A percentile compares a stretch with the other conserved stretches of the same genome.
Conservation (phyloP, 1,140 invertebrate genomes). For the Globodera ellingtonae region DNA sequence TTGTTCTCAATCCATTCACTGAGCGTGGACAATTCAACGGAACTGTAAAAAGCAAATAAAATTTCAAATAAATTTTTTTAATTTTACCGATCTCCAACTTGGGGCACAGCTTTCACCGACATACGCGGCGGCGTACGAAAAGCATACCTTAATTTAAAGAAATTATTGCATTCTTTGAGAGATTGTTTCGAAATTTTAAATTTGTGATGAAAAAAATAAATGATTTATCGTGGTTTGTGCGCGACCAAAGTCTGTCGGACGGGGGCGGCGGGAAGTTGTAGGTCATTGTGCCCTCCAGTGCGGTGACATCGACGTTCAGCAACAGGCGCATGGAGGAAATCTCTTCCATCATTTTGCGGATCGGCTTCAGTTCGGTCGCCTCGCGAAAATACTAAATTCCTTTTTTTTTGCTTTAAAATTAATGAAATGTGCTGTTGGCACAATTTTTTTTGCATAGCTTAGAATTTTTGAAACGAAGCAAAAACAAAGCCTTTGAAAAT, state of each 20-base stretch:
- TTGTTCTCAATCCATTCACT: constrained; percentile 63
- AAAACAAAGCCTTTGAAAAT: too few relatives aligned
- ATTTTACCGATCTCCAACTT: constrained; percentile 59
- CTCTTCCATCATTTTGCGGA: constrained; percentile 67
- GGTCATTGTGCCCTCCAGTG: constrained; percentile 79
- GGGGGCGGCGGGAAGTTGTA: constrained; percentile 93
- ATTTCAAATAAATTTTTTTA: neutral
- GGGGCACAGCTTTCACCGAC: constrained; percentile 56
- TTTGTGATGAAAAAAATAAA: neutral
- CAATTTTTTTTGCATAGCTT: too few relatives aligned
- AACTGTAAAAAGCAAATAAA: neutral
- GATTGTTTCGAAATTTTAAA: neutral
- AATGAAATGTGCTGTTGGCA: too few relatives aligned
- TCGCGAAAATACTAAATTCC: constrained; percentile 80
- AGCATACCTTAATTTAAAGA: constrained; percentile 48
- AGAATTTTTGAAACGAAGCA: too few relatives aligned
- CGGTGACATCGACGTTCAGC: constrained; percentile 82
- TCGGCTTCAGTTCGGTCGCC: constrained; percentile 70
- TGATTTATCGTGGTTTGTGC: neutral
- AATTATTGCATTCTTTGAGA: neutral
- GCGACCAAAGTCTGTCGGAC: constrained; percentile 83
- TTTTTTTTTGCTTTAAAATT: too few relatives aligned
- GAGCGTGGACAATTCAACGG: constrained; percentile 56
- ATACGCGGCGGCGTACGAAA: constrained; percentile 57
- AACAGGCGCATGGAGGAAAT: constrained; percentile 87